Base-by-base conservation (phyloP, 2,888 invertebrate species). In the Kryphioiulus occultus region DNA sequence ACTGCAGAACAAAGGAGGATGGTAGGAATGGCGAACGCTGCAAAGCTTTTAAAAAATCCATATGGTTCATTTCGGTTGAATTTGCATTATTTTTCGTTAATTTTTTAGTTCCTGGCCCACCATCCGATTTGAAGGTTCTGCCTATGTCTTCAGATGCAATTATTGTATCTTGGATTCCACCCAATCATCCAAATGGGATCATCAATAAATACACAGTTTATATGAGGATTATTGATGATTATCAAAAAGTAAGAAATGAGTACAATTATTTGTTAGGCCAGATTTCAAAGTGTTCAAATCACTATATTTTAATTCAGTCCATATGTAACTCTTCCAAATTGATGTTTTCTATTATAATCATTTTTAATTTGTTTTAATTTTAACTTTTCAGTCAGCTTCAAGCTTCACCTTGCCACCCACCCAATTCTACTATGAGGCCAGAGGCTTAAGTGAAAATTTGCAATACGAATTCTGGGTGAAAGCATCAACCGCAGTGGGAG, bases 1-100 rank as follows among this genome's bases (percentile, higher is more conserved):
- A 94, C 92, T 96, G 97, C 92, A 94, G 94, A 91, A 97, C 97
- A 0, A 95, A 96, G 90, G 96, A 97, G 92, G 97, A 97, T 92
- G 94, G 96, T 96, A 92, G 91, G 78, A 78, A 30, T 26, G 2
- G 5, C 59, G 30, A 84, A 10, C 32, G 39, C 2, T 53, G 47
- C 53, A 19, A 47, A 86, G 1, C 19, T 17, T 35, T 78, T 78
- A 78, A 12, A 78, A 26, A 26, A 78, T 78, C 9, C 9, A 78
- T 78, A 19, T 78, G 9, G 26, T 19, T 22, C 1, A 78, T 4
- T 9, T 12, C 1, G 12, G 15, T 22, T 30, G 15, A 22, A 12
- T 19, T 17, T 30, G 22, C 78, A 35, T 35, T 39, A 39, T n/a
- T 4, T 7, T 59, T 59, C 59, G 59, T 22, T 59, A 22, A 0